Conservation (phyloP, 1,140 invertebrate species). For the Rhyacophila brunnea region DNA sequence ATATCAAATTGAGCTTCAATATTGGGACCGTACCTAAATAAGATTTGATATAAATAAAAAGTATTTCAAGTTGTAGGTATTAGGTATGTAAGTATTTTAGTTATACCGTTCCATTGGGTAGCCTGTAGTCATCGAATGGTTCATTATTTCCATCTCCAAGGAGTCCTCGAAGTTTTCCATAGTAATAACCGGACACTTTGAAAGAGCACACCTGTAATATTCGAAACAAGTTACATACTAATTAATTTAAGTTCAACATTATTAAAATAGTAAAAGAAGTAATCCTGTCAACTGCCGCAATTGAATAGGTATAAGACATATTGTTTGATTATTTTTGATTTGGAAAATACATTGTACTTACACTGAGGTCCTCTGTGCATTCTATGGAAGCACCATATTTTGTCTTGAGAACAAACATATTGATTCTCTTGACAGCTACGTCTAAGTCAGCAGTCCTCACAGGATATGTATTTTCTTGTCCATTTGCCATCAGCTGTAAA, state of each 20-base stretch:
- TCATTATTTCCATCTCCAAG: conserved; percentile 88
- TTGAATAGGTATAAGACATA: too few species aligned
- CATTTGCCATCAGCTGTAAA: conserved; percentile 43
- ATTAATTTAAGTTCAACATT: too few species aligned
- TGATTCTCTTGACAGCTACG: conserved; percentile 47
- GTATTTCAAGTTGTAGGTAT: too few species aligned
- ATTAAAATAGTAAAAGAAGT: too few species aligned
- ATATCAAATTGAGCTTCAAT: too few species aligned
- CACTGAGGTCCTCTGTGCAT: conserved; percentile 39
- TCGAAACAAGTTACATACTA: too few species aligned
- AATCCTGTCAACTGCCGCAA: too few species aligned
- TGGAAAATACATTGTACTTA: too few species aligned
- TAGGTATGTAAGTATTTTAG: too few species aligned
- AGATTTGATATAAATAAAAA: too few species aligned
- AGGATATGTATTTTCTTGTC: conserved; percentile 48
- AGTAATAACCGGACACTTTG: conserved; percentile 73
- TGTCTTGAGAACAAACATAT: conserved; percentile 40
- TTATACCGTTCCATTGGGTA: conserved; percentile 68
- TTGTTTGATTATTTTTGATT: too few species aligned
- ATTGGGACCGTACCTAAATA: too few species aligned
- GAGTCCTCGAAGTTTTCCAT: conserved; percentile 79
- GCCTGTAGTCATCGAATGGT: conserved; percentile 75
- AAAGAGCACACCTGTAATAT: conserved; percentile 68
- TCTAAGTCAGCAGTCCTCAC: conserved; percentile 38
- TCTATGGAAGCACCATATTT: conserved; percentile 42